phyloP scores from a whole-genome alignment of 1,140 invertebrate species.

The Scaptomyza hsui region DNA sequence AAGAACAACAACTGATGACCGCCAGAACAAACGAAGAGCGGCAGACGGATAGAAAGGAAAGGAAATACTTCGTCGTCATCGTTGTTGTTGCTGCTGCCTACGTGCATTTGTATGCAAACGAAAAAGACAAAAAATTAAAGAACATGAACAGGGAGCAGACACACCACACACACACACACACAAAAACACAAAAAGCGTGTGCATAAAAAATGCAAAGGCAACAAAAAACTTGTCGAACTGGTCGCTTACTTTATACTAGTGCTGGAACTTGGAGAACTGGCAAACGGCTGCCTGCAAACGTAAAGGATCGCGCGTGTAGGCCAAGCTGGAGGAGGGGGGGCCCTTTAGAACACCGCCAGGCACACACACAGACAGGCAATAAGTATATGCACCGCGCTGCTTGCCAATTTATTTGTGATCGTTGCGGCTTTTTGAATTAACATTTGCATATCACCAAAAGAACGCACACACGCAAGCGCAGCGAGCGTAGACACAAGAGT shows the following conservation, averaged over 20 bases:
- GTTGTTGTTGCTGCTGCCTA: conserved; percentile 7
- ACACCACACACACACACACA: conserved; percentile 15
- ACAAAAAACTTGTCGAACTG: conserved; percentile 75
- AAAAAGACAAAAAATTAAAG: conserved; percentile 62
- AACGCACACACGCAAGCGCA: conserved; percentile 31
- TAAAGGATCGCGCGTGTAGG: conserved; percentile 45
- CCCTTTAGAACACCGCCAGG: conserved; percentile 7
- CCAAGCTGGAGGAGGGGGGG: conserved; percentile 40
- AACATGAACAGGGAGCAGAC: conserved; percentile 61
- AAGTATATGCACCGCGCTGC: conserved; percentile 55
- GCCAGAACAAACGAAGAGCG: conserved; percentile 59
- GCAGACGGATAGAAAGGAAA: conserved; percentile 33
- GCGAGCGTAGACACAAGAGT: conserved; percentile 42
- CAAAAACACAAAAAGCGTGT: conserved; percentile 55
- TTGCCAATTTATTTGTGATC: conserved; percentile 54
- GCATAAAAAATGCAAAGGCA: conserved; percentile 74
- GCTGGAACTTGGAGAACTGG: conserved; percentile 9
- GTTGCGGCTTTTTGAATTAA: conserved; percentile 54
- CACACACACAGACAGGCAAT: conserved; percentile 16
- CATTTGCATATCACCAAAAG: conserved; percentile 71
- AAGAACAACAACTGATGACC: conserved; percentile 50
- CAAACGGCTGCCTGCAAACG: conserved; percentile 15
- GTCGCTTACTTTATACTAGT: conserved; percentile 48
- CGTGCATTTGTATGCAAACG: conserved; percentile 53
- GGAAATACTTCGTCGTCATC: conserved; percentile 42